phyloP scores from a whole-genome alignment of 2,888 invertebrate genomes.

The Tenthredo distinguenda region DNA sequence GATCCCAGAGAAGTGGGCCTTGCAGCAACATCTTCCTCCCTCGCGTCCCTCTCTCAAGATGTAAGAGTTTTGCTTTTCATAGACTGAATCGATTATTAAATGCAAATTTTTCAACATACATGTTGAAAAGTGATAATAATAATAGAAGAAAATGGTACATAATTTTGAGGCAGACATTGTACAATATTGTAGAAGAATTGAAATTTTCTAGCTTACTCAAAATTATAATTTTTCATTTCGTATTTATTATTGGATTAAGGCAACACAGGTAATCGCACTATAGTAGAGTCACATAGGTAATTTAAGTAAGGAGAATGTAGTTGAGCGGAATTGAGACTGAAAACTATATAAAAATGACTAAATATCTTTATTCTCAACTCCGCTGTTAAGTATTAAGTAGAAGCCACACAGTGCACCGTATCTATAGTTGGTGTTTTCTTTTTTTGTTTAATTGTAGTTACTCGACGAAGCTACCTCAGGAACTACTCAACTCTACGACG shows the following conservation, averaged over 20 bases:
- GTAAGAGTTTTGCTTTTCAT: constrained; percentile 68
- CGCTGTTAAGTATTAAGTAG: constrained; percentile 44
- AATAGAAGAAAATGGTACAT: background rate
- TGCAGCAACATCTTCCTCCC: constrained; percentile 72
- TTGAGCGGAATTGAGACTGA: constrained; percentile 36
- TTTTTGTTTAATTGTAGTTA: constrained; percentile 83
- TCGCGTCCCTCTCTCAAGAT: constrained; percentile 78
- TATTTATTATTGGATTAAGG: constrained; percentile 33
- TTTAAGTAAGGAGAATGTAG: constrained; percentile 36
- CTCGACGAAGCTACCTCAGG: constrained; percentile 83
- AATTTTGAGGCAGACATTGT: background rate
- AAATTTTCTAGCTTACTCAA: constrained; percentile 14
- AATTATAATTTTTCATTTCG: background rate
- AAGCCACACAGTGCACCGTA: constrained; percentile 75
- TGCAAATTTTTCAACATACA: background rate
- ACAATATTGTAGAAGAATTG: background rate
- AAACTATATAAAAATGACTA: background rate
- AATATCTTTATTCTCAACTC: background rate
- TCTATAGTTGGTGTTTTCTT: constrained; percentile 81
- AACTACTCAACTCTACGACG: constrained; percentile 78
- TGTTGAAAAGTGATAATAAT: constrained; percentile 5
- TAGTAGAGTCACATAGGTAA: constrained; percentile 49
- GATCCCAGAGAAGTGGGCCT: constrained; percentile 83
- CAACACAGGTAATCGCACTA: constrained; percentile 49
- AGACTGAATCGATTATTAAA: background rate